These are phyloP conservation scores for Acanthaster planci DNA, from an alignment of 35 echinoderm and acorn worm genomes.

Conservation along the genomic window DNA sequence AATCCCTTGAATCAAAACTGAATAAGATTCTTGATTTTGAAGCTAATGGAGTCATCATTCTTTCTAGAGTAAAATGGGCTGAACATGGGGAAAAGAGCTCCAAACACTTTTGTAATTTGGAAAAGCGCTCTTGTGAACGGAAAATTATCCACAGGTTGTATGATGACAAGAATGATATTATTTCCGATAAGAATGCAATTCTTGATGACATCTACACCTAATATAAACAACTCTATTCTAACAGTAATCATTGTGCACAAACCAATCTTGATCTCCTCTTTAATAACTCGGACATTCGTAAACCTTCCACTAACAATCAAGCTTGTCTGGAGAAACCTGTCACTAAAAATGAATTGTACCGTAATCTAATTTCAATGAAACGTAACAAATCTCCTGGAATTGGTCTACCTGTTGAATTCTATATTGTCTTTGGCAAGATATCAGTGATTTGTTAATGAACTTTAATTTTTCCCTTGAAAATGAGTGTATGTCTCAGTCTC, in stretches of 20 bases:
- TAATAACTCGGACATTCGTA: not conserved
- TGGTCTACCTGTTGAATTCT: slow-evolving; percentile 28
- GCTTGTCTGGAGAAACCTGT: not conserved
- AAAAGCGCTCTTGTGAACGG: not conserved
- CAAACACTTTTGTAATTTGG: not conserved
- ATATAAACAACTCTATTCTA: slow-evolving; percentile 5
- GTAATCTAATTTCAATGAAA: slow-evolving; percentile 11
- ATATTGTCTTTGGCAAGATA: slow-evolving; percentile 25
- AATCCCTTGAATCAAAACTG: too few relatives aligned
- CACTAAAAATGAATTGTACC: not conserved
- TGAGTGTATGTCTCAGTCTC: slow-evolving; percentile 8
- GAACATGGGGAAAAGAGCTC: too few relatives aligned
- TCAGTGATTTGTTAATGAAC: slow-evolving; percentile 10
- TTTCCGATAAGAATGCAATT: not conserved
- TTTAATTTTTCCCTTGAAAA: slow-evolving; percentile 19
- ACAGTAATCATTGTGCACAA: not conserved
- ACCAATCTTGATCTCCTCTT: not conserved
- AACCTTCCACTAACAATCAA: not conserved
- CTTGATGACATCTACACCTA: not conserved
- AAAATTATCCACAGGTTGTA: slow-evolving; percentile 5
- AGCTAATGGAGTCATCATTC: too few relatives aligned
- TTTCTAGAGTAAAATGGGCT: too few relatives aligned
- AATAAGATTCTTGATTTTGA: too few relatives aligned
- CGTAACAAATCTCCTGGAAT: slow-evolving; percentile 10
- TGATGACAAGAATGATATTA: not conserved